A percentile compares a stretch with the other conserved stretches of the same genome.
Conservation (phyloP, 2,113 vertebrate genomes). For the Epinephelus cyanopodus region DNA sequence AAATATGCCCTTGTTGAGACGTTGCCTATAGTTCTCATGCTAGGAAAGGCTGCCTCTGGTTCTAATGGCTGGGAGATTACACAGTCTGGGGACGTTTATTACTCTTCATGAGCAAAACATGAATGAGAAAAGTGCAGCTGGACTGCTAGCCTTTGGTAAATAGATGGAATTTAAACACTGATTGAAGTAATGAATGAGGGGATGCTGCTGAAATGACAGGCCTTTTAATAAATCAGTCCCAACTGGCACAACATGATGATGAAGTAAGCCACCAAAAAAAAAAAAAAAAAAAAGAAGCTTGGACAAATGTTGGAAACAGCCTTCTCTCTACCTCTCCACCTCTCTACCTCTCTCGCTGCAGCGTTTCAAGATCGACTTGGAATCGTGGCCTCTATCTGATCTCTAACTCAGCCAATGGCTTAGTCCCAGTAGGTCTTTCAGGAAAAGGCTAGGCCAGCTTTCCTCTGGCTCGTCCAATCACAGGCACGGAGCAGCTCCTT, state of each 20-base stretch:
- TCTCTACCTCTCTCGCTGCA: slow-evolving; percentile 1
- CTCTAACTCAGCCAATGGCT: slow-evolving; percentile 47
- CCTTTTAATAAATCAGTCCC: slow-evolving; percentile 36
- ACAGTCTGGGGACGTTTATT: slow-evolving; percentile 62
- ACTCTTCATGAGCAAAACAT: slow-evolving; percentile 49
- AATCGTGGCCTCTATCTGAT: slow-evolving; percentile 65
- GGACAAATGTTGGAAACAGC: slow-evolving; percentile 11
- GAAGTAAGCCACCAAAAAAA: slow-evolving; percentile 18
- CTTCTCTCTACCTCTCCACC: slow-evolving; percentile 6
- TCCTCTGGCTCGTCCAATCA: slow-evolving; percentile 56
- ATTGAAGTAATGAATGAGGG: slow-evolving; percentile 49
- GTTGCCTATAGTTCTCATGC: slow-evolving; percentile 48
- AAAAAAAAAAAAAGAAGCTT: slow-evolving; percentile 25
- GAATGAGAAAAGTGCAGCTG: slow-evolving; percentile 28
- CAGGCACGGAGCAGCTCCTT: slow-evolving; percentile 29
- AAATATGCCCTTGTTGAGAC: slow-evolving; percentile 63
- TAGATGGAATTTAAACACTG: slow-evolving; percentile 32
- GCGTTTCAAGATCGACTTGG: slow-evolving; percentile 29
- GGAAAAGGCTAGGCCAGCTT: slow-evolving; percentile 64
- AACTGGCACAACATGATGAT: slow-evolving; percentile 36
- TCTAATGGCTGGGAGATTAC: slow-evolving; percentile 65
- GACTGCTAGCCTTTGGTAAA: slow-evolving; percentile 53
- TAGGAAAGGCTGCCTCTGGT: slow-evolving; percentile 51
- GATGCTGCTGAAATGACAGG: slow-evolving; percentile 31
- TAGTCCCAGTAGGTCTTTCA: slow-evolving; percentile 56